Percentiles rank a stretch among this genome's conserved stretches.
These are phyloP conservation scores for Uloborus diversus DNA, from an alignment of 1,140 invertebrate species.

Conservation along the genomic window DNA sequence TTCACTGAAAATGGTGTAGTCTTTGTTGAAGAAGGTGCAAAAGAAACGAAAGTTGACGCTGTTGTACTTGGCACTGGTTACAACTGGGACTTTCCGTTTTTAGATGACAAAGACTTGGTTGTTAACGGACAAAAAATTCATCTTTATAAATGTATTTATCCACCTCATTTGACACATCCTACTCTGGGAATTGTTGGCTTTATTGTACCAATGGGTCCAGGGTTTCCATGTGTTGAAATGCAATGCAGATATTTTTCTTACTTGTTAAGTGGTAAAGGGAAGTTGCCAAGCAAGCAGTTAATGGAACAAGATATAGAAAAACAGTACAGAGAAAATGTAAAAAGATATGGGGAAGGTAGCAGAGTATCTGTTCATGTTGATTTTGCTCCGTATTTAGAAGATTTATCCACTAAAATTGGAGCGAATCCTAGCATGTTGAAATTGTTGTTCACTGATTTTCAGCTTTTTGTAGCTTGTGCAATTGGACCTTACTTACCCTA, in stretches of 20 bases:
- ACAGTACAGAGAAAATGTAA: conserved; percentile 56
- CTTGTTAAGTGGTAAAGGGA: conserved; percentile 53
- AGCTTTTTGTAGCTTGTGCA: conserved; percentile 58
- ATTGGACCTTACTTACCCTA: conserved; percentile 65
- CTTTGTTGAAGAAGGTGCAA: conserved; percentile 59
- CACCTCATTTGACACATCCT: conserved; percentile 60
- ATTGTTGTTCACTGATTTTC: conserved; percentile 55
- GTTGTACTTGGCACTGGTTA: conserved; percentile 66
- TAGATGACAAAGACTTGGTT: conserved; percentile 53
- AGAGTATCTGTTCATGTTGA: conserved; percentile 48
- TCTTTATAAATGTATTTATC: conserved; percentile 68
- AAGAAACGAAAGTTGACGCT: conserved; percentile 60
- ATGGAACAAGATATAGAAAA: conserved; percentile 52
- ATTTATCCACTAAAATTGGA: conserved; percentile 36
- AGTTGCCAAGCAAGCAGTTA: conserved; percentile 34
- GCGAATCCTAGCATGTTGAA: conserved; percentile 53
- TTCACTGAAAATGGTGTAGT: conserved; percentile 64
- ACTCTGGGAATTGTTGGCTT: conserved; percentile 68
- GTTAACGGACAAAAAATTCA: conserved; percentile 64
- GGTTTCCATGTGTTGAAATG: conserved; percentile 69
- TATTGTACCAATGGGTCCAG: conserved; percentile 68
- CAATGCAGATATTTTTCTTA: conserved; percentile 58
- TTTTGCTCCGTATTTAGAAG: conserved; percentile 51
- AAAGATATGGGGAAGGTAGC: conserved; percentile 45
- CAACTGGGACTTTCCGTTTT: conserved; percentile 64